These are phyloP conservation scores for Petrophora chlorosata DNA, from an alignment of 2,888 invertebrate genomes.

Conservation along the genomic window DNA sequence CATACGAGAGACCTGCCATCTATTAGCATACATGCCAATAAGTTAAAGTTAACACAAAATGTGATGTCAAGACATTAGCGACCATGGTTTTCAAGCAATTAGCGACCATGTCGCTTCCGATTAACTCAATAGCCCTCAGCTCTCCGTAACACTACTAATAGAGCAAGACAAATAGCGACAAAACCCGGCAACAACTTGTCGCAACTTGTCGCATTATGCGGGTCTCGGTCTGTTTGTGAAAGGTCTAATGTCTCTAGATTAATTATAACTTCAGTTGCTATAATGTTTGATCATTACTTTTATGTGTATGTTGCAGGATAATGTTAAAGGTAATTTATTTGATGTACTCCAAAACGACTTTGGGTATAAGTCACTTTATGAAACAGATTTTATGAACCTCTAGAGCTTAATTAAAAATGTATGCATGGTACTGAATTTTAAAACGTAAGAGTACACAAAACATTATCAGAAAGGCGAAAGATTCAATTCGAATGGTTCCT, in stretches of 20 bases:
- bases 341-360: not conserved
- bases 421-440: too few species aligned
- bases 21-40: too few species aligned
- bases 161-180: constrained; percentile 41
- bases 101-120: constrained; percentile 20
- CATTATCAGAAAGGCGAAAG: too few species aligned
- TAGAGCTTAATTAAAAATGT: too few species aligned
- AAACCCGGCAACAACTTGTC: constrained; percentile 41
- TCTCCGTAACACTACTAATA: constrained; percentile 28
- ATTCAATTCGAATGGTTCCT: too few species aligned
- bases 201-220: constrained; percentile 56
- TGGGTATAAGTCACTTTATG: too few species aligned
- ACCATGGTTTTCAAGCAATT: constrained; percentile 18
- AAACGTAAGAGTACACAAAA: too few species aligned
- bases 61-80: too few species aligned
- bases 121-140: constrained; percentile 23
- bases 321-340: constrained; percentile 6
- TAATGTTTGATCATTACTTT: constrained; percentile 26
- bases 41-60: too few species aligned
- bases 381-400: too few species aligned
- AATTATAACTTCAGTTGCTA: constrained; percentile 26
- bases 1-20: too few species aligned
- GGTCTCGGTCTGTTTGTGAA: constrained; percentile 50
- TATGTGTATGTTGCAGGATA: constrained; percentile 14
- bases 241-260: constrained; percentile 42